Percentiles rank a stretch among this genome's conserved stretches.
These are phyloP conservation scores for Diplogasteroides magnus DNA, from an alignment of 1,140 invertebrate species.

Conservation along the genomic window DNA sequence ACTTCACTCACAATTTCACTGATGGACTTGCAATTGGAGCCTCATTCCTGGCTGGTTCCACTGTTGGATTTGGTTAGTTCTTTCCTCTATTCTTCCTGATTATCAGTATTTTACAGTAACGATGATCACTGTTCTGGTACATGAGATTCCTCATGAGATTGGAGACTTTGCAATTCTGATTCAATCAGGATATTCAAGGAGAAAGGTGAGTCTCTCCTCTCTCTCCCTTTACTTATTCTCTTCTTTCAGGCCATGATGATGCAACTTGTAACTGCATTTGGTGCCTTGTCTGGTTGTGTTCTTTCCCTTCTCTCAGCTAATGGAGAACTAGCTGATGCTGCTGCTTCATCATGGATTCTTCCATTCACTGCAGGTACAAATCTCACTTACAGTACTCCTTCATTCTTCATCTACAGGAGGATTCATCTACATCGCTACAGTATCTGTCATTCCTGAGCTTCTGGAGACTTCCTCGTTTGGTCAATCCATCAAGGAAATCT, in stretches of 20 bases:
- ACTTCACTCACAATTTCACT: conserved; percentile 92
- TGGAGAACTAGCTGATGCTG: conserved; percentile 58
- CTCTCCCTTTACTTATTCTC: conserved; percentile 4
- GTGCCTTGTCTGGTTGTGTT: conserved; percentile 66
- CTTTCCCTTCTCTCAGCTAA: conserved; percentile 45
- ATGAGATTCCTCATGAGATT: conserved; percentile 96
- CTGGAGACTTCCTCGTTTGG: conserved; percentile 58
- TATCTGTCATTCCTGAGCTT: conserved; percentile 89
- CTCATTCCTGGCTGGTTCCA: conserved; percentile 78
- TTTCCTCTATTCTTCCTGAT: conserved; percentile 23
- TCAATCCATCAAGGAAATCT: conserved; percentile 44
- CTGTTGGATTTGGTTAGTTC: conserved; percentile 44
- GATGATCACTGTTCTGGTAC: conserved; percentile 84
- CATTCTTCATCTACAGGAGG: conserved; percentile 64
- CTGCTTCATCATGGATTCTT: conserved; percentile 76
- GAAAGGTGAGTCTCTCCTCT: conserved; percentile 63
- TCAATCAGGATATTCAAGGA: conserved; percentile 81
- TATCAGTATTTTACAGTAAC: conserved; percentile 63
- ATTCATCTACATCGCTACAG: conserved; percentile 95
- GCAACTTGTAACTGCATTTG: conserved; percentile 84
- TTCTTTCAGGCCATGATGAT: conserved; percentile 74
- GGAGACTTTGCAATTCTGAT: conserved; percentile 95
- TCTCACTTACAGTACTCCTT: neutral
- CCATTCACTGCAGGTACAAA: conserved; percentile 70
- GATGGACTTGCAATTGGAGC: conserved; percentile 93